Evolutionary conservation across 2,888 invertebrate species (phyloP), one percentile per base, ranked within the genome.

Genomic region (Choristoneura rosaceana): DNA sequence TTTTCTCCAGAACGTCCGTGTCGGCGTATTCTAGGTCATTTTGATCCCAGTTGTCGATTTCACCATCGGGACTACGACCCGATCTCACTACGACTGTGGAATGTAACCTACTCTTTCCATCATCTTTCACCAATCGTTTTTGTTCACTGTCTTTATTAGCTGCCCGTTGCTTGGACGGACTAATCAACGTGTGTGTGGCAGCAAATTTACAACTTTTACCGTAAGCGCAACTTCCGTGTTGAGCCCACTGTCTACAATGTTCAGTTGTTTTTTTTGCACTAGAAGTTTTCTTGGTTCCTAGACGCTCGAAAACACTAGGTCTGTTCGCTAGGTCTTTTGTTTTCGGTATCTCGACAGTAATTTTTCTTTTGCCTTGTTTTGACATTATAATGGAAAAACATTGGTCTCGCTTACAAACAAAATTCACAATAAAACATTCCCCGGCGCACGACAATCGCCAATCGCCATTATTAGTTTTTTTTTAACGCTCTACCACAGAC

Each of bases 301-400:
- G 95, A 82, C 97, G 95, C 92, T 97, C 97, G 92, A 97, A 97
- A 80, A 97, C 97, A 95, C 97, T 97, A 79, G 97, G 97, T 90
- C 97, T 95, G 84, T 92, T 92, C 87, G 95, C 88, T 81, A 95
- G 90, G 86, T 95, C 95, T 94, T 96, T 96, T 87, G 95, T 94
- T 95, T 96, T 96, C 87, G 96, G 95, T 91, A 96, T 95, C 91
- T 96, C 96, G 89, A 96, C 96, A 88, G 96, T 96, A 90, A 96
- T 96, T 95, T 96, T 96, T 90, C 96, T 96, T 95, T 96, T 96
- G 91, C 95, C 95, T 95, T 95, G 96, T 94, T 94, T 94, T 92
- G 94, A 94, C 94, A 94, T 94, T 93, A 93, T 94, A 92, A 82
- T 86, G 76, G 83, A 87, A 87, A 92, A 87, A 91, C 94, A 94